A percentile compares a stretch with the other conserved stretches of the same genome.
Evolutionary conservation across 2,113 vertebrate species (phyloP).

Genomic region (Neogobius melanostomus): DNA sequence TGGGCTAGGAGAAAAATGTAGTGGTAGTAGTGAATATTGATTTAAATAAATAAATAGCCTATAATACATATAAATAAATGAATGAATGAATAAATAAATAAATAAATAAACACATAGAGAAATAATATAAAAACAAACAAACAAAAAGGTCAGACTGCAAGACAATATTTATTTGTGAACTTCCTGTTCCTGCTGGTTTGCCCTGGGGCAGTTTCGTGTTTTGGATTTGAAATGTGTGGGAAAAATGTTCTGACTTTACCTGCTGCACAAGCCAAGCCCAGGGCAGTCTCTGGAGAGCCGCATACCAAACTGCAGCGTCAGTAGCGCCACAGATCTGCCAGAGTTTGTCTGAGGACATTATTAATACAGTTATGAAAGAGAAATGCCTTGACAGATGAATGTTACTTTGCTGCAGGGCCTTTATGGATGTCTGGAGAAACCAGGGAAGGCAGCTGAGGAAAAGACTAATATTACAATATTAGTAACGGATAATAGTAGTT

Average conservation of each 20-base stretch:
- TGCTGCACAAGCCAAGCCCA: constrained; percentile 19
- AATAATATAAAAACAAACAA: no score
- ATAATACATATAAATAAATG: no score
- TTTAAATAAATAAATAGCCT: no score
- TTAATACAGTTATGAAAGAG: not conserved
- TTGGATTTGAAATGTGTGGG: constrained; percentile 9
- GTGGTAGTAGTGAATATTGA: no score
- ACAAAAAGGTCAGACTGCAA: no score
- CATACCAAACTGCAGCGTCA: not conserved
- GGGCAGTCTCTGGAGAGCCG: not conserved
- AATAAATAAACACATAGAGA: no score
- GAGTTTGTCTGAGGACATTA: not conserved
- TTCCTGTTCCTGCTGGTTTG: not conserved
- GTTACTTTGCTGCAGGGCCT: not conserved
- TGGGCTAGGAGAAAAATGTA: no score
- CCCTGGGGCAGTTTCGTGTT: constrained; percentile 18
- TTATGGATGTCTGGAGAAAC: not conserved
- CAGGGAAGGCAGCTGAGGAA: no score
- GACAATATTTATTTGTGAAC: no score
- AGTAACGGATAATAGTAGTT: no score
- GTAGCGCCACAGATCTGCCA: constrained; percentile 7
- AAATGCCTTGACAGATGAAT: not conserved
- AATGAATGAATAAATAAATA: no score
- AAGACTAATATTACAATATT: no score
- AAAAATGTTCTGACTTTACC: constrained; percentile 30